These are phyloP conservation scores for Rhea pennata DNA, from an alignment of 2,113 vertebrate species.

Conservation along the genomic window DNA sequence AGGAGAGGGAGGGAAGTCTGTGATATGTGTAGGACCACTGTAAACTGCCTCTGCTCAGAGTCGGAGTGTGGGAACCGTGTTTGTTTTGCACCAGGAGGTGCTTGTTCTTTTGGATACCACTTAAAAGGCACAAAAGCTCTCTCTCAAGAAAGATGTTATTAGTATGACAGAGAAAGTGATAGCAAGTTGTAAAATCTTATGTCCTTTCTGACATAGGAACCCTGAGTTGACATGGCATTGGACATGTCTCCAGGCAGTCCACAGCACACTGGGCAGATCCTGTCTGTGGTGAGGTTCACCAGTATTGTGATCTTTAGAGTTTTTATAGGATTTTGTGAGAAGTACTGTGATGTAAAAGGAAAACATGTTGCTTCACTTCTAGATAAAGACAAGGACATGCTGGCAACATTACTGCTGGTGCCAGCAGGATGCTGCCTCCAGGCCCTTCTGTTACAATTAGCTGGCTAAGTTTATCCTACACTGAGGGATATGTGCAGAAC, in stretches of 20 bases:
- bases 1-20: background rate
- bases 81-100: background rate
- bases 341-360: background rate
- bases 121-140: background rate
- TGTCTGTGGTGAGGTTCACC: background rate
- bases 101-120: background rate
- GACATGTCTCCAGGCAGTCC: background rate
- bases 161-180: background rate
- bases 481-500: background rate
- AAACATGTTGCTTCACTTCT: background rate
- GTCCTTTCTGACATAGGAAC: background rate
- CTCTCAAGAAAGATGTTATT: background rate
- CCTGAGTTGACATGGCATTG: background rate
- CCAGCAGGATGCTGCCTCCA: background rate
- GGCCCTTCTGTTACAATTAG: background rate
- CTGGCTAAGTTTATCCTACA: background rate
- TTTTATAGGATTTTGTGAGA: background rate
- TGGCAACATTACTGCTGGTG: background rate
- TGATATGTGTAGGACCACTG: background rate
- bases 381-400: background rate
- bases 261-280: background rate
- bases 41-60: background rate
- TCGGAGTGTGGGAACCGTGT: rapidly evolving
- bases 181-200: background rate
- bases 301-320: background rate